phyloP scores from a whole-genome alignment of 2,888 invertebrate genomes.

The Carterocephalus palaemon region DNA sequence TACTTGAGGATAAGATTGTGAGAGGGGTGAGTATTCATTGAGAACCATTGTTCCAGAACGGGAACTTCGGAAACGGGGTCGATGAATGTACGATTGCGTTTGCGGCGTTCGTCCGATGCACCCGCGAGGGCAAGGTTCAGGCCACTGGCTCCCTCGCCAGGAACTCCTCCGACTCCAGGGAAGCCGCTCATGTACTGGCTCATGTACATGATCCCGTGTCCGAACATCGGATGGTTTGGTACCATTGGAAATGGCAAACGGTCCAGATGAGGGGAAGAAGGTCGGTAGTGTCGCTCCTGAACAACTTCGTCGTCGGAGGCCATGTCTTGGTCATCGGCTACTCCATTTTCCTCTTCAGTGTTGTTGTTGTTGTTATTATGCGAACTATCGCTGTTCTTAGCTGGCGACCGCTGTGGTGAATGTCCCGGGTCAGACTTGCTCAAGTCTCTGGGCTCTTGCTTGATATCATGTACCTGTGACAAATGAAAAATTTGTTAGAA shows the following conservation, averaged over 20 bases:
- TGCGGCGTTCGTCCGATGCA: conserved; percentile 91
- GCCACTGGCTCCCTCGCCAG: conserved; percentile 79
- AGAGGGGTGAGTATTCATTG: conserved; percentile 98
- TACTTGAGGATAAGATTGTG: conserved; percentile 98
- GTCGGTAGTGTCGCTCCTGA: conserved; percentile 65
- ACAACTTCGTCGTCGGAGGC: conserved; percentile 71
- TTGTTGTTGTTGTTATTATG: conserved; percentile 70
- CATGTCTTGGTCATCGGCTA: conserved; percentile 73
- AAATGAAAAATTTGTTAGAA: conserved; percentile 28
- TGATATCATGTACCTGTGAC: conserved; percentile 73
- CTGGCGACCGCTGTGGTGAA: conserved; percentile 75
- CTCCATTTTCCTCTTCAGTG: conserved; percentile 72
- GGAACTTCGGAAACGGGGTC: conserved; percentile 99
- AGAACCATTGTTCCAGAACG: conserved; percentile 96
- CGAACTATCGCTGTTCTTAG: conserved; percentile 77
- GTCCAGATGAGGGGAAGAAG: conserved; percentile 66
- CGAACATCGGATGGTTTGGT: conserved; percentile 90
- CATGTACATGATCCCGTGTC: conserved; percentile 95
- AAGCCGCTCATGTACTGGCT: conserved; percentile 86
- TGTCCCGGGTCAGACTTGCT: conserved; percentile 57
- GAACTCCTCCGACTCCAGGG: conserved; percentile 75
- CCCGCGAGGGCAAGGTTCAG: conserved; percentile 82
- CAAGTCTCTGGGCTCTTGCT: conserved; percentile 75
- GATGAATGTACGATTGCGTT: conserved; percentile 98
- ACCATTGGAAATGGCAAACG: conserved; percentile 87